phyloP scores from a whole-genome alignment of 2,113 vertebrate species.

The Proteles cristata region DNA sequence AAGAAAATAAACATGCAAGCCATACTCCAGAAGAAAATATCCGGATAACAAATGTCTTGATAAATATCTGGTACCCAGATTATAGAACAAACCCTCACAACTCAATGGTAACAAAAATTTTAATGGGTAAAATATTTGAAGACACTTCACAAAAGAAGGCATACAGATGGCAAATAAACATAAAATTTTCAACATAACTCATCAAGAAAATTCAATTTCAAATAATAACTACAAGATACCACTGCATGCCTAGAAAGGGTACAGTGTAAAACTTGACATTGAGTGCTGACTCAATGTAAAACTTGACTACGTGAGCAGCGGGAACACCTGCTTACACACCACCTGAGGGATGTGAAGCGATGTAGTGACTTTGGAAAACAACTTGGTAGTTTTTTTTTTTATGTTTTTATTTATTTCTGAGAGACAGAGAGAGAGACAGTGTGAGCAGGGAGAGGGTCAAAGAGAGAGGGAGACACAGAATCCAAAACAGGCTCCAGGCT shows the following conservation, averaged over 20 bases:
- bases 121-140: background rate
- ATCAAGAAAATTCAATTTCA: background rate
- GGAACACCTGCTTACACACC: background rate
- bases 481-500: too few relatives aligned
- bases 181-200: background rate
- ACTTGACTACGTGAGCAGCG: background rate
- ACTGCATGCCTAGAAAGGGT: background rate
- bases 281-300: background rate
- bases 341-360: background rate
- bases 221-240: background rate
- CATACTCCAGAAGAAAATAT: background rate
- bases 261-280: background rate
- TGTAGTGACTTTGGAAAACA: background rate
- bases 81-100: background rate
- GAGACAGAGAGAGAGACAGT: too few relatives aligned
- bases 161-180: background rate
- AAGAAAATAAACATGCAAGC: slow-evolving; percentile 10
- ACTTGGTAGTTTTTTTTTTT: background rate
- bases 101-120: background rate
- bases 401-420: too few relatives aligned
- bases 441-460: too few relatives aligned
- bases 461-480: too few relatives aligned
- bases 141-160: background rate
- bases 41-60: background rate
- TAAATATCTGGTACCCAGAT: background rate